Evolutionary conservation across 2,888 invertebrate species (phyloP), one percentile per base, ranked within the genome.

Genomic region (Polyploca ridens): DNA sequence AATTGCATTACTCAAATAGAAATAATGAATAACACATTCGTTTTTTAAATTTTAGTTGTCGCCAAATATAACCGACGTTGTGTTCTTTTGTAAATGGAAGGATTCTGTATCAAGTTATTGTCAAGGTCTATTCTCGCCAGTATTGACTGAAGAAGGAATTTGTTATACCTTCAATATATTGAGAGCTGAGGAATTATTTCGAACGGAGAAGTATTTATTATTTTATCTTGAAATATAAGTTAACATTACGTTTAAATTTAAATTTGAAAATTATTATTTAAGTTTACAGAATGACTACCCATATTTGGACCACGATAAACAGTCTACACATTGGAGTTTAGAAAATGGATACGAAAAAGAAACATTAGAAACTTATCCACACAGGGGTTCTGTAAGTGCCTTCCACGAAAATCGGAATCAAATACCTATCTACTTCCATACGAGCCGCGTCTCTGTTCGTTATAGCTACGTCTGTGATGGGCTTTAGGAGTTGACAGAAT

Each of bases 81-180:
- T 96, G 73, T 88, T 93, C 63, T 90, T 88, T 8, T 96, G 96
- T 77, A 95, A 95, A 77, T 96, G 95, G 95, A 94, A 95, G 69
- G 90, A 91, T 64, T 89, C 91, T 58, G 82, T 87, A 0, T 84
- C 85, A 3, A 79, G 87, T 33, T 88, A 89, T 44, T 96, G 96
- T 76, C 82, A 91, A 0, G 90, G 95, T 13, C 84, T 96, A 3
- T 96, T 96, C 78, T 94, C 91, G 0, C 95, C 96, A 1, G 94
- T 96, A 63, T 74, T 96, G 60, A 96, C 96, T 0, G 96, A 96
- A 73, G 96, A 96, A 81, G 97, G 97, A 0, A 88, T 96, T 7
- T 97, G 97, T 77, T 96, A 95, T 70, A 96, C 96, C 3, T 96
- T 96, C 75, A 97, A 97, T 74, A 95, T 95, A 61, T 82, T 96